phyloP scores from a whole-genome alignment of 2,113 vertebrate genomes.

The Calidris pygmaea region DNA sequence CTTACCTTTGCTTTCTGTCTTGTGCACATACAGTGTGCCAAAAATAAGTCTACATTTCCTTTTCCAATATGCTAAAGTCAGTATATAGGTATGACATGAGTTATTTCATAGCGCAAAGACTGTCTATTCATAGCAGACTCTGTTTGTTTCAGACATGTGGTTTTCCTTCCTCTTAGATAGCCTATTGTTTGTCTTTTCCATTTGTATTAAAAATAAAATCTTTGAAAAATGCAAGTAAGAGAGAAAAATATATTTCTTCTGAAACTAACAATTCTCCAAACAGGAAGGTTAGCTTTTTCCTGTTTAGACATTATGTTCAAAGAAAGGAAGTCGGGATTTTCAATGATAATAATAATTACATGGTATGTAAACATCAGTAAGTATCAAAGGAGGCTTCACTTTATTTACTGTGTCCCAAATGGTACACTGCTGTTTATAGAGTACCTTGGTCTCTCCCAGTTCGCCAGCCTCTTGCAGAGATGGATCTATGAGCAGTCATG shows the following conservation, averaged over 20 bases:
- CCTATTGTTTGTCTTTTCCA: conserved; percentile 52
- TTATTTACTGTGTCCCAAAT: not conserved
- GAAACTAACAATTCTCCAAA: conserved; percentile 34
- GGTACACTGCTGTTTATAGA: not conserved
- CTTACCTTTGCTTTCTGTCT: not conserved
- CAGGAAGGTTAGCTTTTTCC: conserved; percentile 70
- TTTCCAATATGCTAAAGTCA: conserved; percentile 19
- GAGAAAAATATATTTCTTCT: conserved; percentile 32
- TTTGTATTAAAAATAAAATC: conserved; percentile 58
- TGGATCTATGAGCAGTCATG: not conserved
- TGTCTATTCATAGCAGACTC: not conserved
- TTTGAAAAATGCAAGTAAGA: conserved; percentile 44
- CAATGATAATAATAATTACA: conserved; percentile 60
- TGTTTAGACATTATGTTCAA: conserved; percentile 67
- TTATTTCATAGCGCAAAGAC: not conserved
- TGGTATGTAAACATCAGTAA: conserved; percentile 21
- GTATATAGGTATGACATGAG: conserved; percentile 21
- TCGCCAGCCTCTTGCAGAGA: not conserved
- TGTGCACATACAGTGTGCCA: not conserved
- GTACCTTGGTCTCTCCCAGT: not conserved
- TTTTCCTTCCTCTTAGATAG: conserved; percentile 59
- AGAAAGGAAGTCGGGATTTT: conserved; percentile 59
- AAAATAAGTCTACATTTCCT: conserved; percentile 47
- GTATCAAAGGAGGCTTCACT: conserved; percentile 22
- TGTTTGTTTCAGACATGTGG: not conserved